These are phyloP conservation scores for Hydra vulgaris DNA, from an alignment of 30 jellyfish, hydroid and myxozoan genomes.

Conservation along the genomic window DNA sequence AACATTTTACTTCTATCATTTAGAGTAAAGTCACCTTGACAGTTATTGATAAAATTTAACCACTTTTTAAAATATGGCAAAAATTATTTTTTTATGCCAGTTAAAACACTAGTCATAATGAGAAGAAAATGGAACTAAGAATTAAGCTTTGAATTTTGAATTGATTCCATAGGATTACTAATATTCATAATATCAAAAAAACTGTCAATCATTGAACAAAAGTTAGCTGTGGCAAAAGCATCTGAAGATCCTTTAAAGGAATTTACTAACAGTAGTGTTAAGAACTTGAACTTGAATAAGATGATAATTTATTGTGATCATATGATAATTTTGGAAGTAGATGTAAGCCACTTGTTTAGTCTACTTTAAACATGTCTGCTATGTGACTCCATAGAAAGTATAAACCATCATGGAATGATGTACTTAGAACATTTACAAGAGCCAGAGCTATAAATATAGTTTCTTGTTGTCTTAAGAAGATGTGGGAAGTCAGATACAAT, in stretches of 20 bases:
- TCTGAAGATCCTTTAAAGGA: conserved; percentile 33
- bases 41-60: too few species aligned
- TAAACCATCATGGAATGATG: conserved; percentile 36
- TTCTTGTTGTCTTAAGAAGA: too few species aligned
- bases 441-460: conserved; percentile 30
- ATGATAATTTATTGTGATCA: conserved; percentile 12
- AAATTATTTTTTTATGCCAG: too few species aligned
- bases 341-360: conserved; percentile 30
- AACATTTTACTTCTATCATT: too few species aligned
- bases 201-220: conserved; percentile 36
- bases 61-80: too few species aligned
- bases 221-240: too few species aligned
- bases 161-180: background rate
- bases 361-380: conserved; percentile 27
- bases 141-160: background rate
- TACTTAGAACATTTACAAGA: conserved; percentile 27
- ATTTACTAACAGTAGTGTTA: conserved; percentile 26
- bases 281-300: conserved; percentile 44
- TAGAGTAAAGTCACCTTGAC: too few species aligned
- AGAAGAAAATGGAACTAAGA: too few species aligned
- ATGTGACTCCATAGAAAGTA: conserved; percentile 31
- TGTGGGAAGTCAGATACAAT: too few species aligned
- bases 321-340: conserved; percentile 39
- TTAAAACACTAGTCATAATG: too few species aligned
- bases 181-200: conserved; percentile 28